Conservation (phyloP, 2,113 vertebrate species). For the Seriola dumerili region DNA sequence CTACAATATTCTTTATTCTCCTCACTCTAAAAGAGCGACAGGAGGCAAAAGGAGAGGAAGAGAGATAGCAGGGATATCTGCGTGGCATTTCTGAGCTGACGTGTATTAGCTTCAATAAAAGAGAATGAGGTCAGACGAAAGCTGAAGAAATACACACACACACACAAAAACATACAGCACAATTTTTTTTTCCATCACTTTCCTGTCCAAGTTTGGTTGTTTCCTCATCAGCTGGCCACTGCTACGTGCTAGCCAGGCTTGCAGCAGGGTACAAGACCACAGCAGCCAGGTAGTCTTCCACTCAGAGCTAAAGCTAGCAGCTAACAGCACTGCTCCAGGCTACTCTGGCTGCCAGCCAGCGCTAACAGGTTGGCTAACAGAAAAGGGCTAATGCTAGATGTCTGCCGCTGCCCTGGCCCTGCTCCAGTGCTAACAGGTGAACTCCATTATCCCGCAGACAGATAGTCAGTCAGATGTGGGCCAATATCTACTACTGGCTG, state of each 20-base stretch:
- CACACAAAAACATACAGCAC: slow-evolving; percentile 25
- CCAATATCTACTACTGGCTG: slow-evolving; percentile 59
- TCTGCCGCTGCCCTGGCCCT: slow-evolving; percentile 73
- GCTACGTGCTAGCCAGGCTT: slow-evolving; percentile 30
- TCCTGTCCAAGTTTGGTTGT: slow-evolving; percentile 47
- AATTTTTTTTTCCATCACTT: slow-evolving; percentile 54
- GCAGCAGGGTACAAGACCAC: slow-evolving; percentile 23
- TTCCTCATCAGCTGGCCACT: slow-evolving; percentile 47
- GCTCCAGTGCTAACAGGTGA: slow-evolving; percentile 83
- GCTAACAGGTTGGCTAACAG: slow-evolving; percentile 80
- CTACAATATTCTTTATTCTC: neutral
- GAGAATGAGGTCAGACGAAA: slow-evolving; percentile 62
- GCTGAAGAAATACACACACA: slow-evolving; percentile 45
- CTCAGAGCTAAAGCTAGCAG: slow-evolving; percentile 60
- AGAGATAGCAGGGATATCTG: slow-evolving; percentile 55
- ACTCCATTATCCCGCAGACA: slow-evolving; percentile 76
- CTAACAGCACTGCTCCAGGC: slow-evolving; percentile 67
- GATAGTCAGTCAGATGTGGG: slow-evolving; percentile 70
- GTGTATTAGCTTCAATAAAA: slow-evolving; percentile 61
- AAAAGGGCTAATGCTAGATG: slow-evolving; percentile 69
- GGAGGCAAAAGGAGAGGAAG: slow-evolving; percentile 21
- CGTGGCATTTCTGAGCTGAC: slow-evolving; percentile 66
- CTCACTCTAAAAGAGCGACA: slow-evolving; percentile 22
- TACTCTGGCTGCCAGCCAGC: slow-evolving; percentile 70
- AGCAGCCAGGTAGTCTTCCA: slow-evolving; percentile 49